A percentile compares a stretch with the other conserved stretches of the same genome.
phyloP scores from a whole-genome alignment of 1,140 invertebrate species.

The Drosophila burlai region DNA sequence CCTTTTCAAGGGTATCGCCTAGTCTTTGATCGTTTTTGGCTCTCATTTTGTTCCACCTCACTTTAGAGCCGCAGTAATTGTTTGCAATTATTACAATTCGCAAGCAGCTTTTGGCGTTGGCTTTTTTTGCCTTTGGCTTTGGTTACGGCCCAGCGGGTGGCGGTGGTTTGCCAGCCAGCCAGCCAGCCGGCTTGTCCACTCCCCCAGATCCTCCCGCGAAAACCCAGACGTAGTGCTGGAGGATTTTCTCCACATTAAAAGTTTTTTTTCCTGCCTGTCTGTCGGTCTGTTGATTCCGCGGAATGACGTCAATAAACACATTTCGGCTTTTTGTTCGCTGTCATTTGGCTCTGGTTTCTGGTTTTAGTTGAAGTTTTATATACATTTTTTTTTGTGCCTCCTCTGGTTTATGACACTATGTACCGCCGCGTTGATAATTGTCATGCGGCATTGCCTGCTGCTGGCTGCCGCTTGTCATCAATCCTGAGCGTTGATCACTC shows the following conservation, averaged over 20 bases:
- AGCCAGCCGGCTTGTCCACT: constrained; percentile 14
- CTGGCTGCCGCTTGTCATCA: constrained; percentile 66
- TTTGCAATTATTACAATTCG: constrained; percentile 77
- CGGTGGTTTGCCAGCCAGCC: constrained; percentile 36
- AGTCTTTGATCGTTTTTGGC: constrained; percentile 27
- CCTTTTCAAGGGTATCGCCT: constrained; percentile 27
- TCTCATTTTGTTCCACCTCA: constrained; percentile 37
- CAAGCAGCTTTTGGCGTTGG: constrained; percentile 37
- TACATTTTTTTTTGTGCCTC: constrained; percentile 15
- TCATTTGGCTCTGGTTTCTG: constrained; percentile 54
- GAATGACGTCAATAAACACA: constrained; percentile 79
- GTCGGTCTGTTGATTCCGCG: constrained; percentile 54
- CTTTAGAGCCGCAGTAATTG: constrained; percentile 71
- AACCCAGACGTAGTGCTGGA: constrained; percentile 27
- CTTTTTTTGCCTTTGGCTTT: constrained; percentile 27
- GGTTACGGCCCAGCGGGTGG: constrained; percentile 64
- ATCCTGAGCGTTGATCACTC: constrained; percentile 61
- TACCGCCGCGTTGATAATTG: constrained; percentile 60
- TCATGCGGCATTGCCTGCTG: constrained; percentile 65
- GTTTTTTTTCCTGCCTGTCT: constrained; percentile 10
- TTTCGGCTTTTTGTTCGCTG: constrained; percentile 64
- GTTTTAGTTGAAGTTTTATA: constrained; percentile 37
- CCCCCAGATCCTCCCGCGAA: constrained; percentile 43
- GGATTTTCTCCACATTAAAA: constrained; percentile 71
- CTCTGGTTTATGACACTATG: constrained; percentile 66